These are phyloP conservation scores for Octodon degus DNA, from an alignment of 2,113 vertebrate genomes.

Conservation along the genomic window DNA sequence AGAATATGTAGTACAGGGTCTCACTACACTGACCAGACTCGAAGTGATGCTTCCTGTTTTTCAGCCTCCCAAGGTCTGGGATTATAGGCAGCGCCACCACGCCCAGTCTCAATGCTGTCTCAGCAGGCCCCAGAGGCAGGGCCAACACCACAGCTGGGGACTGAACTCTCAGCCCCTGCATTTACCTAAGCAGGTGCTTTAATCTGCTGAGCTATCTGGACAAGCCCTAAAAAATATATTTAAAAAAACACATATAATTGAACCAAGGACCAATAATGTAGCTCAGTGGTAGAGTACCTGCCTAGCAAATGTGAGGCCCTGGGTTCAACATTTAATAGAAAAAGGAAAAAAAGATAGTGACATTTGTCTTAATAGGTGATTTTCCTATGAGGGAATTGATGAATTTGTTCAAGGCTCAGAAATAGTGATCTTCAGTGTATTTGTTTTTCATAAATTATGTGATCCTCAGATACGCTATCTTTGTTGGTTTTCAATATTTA, in stretches of 20 bases:
- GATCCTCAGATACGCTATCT: not conserved
- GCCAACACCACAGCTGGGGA: too few relatives aligned
- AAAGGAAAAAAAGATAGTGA: constrained; percentile 24
- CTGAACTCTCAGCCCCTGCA: too few relatives aligned
- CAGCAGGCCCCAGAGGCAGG: too few relatives aligned
- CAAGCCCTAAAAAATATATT: too few relatives aligned
- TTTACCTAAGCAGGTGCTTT: too few relatives aligned
- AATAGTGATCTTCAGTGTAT: constrained; percentile 25
- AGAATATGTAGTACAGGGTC: too few relatives aligned
- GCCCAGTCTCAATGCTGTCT: too few relatives aligned
- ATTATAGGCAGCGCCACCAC: too few relatives aligned
- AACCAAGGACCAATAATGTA: not conserved
- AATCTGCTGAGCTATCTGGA: too few relatives aligned
- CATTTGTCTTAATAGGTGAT: not conserved
- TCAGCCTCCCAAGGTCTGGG: too few relatives aligned
- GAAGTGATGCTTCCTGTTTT: too few relatives aligned
- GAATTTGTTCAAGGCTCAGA: constrained; percentile 39
- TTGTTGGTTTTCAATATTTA: not conserved
- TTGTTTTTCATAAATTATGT: constrained; percentile 8
- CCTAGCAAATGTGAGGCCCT: not conserved
- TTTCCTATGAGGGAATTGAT: constrained; percentile 35
- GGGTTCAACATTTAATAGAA: not conserved
- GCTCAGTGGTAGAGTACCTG: not conserved
- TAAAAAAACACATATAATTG: not conserved
- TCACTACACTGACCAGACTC: too few relatives aligned